Evolutionary conservation across 2,888 invertebrate genomes (phyloP).

Genomic region (Molanna angustata): DNA sequence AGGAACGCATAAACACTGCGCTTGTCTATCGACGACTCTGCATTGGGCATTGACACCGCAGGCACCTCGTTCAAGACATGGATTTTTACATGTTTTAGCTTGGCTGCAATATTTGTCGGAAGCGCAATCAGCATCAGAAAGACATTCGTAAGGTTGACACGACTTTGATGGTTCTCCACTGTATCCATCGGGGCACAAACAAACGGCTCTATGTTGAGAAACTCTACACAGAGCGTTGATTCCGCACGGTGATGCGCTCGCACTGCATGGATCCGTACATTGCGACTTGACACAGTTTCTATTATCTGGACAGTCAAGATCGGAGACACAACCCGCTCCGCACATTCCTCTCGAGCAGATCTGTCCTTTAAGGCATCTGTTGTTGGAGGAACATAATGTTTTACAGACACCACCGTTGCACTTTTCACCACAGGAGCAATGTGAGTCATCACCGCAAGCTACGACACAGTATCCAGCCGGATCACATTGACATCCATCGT

Average conservation of each 20-base stretch:
- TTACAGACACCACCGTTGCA: slow-evolving; percentile 74
- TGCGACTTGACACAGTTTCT: slow-evolving; percentile 69
- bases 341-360: slow-evolving; percentile 72
- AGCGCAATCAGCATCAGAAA: slow-evolving; percentile 73
- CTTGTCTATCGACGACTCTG: slow-evolving; percentile 69
- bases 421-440: slow-evolving; percentile 80
- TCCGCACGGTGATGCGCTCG: slow-evolving; percentile 68
- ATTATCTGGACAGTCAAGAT: slow-evolving; percentile 75
- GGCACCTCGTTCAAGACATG: slow-evolving; percentile 70
- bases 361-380: slow-evolving; percentile 73
- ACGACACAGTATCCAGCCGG: slow-evolving; percentile 76
- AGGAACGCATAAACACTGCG: slow-evolving; percentile 75
- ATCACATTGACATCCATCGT: slow-evolving; percentile 76
- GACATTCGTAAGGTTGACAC: slow-evolving; percentile 76
- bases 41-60: slow-evolving; percentile 87
- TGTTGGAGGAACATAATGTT: slow-evolving; percentile 64
- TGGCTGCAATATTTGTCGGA: slow-evolving; percentile 71
- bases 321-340: slow-evolving; percentile 74
- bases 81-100: slow-evolving; percentile 72
- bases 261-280: slow-evolving; percentile 68
- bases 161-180: slow-evolving; percentile 76
- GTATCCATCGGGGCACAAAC: slow-evolving; percentile 83
- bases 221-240: slow-evolving; percentile 76
- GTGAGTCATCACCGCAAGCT: slow-evolving; percentile 61
- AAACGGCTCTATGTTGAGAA: slow-evolving; percentile 77